phyloP scores from a whole-genome alignment of 1,140 invertebrate genomes.

The Cephus cinctus region DNA sequence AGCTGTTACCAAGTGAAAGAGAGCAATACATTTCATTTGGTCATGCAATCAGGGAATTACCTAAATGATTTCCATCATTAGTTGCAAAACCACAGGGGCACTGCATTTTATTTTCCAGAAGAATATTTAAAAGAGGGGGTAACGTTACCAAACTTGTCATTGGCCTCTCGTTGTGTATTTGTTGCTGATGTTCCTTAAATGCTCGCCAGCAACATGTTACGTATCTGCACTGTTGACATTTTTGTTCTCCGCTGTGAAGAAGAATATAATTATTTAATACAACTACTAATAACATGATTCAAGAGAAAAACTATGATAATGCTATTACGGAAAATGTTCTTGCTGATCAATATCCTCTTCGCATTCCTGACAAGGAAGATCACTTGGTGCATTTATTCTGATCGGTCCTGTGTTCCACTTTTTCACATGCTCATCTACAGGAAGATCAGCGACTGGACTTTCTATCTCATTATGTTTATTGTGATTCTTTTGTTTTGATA shows the following conservation, averaged over 20 bases:
- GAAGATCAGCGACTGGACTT: slow-evolving; percentile 25
- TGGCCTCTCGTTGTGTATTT: slow-evolving; percentile 58
- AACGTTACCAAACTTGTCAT: slow-evolving; percentile 58
- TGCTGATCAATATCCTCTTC: slow-evolving; percentile 63
- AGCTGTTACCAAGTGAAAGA: neutral
- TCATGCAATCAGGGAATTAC: slow-evolving; percentile 23
- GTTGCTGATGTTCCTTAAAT: slow-evolving; percentile 70
- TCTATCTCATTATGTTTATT: slow-evolving; percentile 55
- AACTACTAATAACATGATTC: slow-evolving; percentile 1
- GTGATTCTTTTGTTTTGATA: slow-evolving; percentile 49
- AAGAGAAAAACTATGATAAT: slow-evolving; percentile 19
- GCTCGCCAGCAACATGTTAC: slow-evolving; percentile 74
- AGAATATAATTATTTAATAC: slow-evolving; percentile 13
- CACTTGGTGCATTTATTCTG: slow-evolving; percentile 29
- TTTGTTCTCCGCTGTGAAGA: slow-evolving; percentile 65
- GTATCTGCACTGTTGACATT: slow-evolving; percentile 74
- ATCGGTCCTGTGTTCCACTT: slow-evolving; percentile 45
- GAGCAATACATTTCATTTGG: too few species aligned
- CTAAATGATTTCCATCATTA: slow-evolving; percentile 61
- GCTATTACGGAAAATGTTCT: slow-evolving; percentile 71
- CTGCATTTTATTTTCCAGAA: slow-evolving; percentile 63
- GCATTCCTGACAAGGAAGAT: slow-evolving; percentile 66
- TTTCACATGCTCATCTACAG: slow-evolving; percentile 35
- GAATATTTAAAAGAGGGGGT: slow-evolving; percentile 51
- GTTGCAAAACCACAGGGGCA: slow-evolving; percentile 74